phyloP scores from a whole-genome alignment of 37 sponge, comb jelly and placozoan genomes.

The Diacarnus erythraeanus region DNA sequence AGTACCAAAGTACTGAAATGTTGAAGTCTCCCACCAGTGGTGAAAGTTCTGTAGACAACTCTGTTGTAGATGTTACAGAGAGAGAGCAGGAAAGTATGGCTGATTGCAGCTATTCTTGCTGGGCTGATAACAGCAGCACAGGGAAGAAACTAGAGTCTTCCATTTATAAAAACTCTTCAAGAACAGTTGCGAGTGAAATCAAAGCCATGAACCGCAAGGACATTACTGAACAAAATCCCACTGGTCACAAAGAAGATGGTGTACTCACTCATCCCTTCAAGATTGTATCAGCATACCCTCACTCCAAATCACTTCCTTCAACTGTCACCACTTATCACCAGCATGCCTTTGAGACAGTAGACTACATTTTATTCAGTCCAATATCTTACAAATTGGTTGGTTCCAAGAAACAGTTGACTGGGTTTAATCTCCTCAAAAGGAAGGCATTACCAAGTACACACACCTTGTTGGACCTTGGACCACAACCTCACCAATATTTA shows the following conservation, averaged over 20 bases:
- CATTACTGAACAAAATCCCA: neutral
- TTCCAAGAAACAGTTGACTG: constrained; percentile 41
- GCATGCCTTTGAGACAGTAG: constrained; percentile 5
- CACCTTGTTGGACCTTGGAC: constrained; percentile 60
- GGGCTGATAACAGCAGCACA: neutral
- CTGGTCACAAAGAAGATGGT: neutral
- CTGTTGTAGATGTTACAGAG: neutral
- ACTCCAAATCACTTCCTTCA: neutral
- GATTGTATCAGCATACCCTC: constrained; percentile 59
- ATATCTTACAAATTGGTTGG: neutral
- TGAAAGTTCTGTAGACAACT: neutral
- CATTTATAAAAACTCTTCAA: neutral
- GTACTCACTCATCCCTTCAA: constrained; percentile 66
- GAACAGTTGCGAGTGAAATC: no score
- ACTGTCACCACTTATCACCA: constrained; percentile 75
- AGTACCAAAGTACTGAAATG: neutral
- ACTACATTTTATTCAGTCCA: constrained; percentile 6
- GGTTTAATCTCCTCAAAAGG: constrained; percentile 52
- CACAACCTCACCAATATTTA: constrained; percentile 70
- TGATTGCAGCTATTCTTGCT: neutral
- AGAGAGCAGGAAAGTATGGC: neutral
- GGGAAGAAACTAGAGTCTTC: neutral
- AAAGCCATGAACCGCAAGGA: no score
- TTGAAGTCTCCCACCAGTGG: neutral
- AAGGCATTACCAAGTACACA: constrained; percentile 51